A percentile compares a stretch with the other conserved stretches of the same genome.
phyloP scores from a whole-genome alignment of 2,888 invertebrate genomes.

The Spodoptera littoralis region DNA sequence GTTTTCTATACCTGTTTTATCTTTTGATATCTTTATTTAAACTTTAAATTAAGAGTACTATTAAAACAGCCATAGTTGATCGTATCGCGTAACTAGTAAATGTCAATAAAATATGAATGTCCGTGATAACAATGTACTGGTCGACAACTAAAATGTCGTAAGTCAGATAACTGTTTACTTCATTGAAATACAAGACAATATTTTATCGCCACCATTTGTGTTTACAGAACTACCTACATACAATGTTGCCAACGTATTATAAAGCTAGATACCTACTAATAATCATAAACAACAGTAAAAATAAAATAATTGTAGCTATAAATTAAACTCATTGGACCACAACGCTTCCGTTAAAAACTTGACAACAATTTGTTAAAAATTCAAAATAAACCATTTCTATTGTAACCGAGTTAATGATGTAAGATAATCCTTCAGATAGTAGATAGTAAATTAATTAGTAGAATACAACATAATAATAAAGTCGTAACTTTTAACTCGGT shows the following conservation, averaged over 20 bases:
- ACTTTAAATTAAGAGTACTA: constrained; percentile 34
- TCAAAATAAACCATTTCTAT: constrained; percentile 21
- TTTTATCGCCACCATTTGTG: constrained; percentile 1
- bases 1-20: constrained; percentile 24
- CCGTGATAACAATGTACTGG: too few species aligned
- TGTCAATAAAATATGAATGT: not conserved
- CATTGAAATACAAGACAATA: too few species aligned
- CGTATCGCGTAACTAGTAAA: not conserved
- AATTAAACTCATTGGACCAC: constrained; percentile 28
- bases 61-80: constrained; percentile 13
- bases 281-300: constrained; percentile 4
- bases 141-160: too few species aligned
- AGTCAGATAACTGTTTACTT: too few species aligned
- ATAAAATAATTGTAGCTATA: constrained; percentile 8
- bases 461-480: constrained; percentile 41
- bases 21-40: constrained; percentile 34
- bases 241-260: constrained; percentile 2
- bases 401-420: constrained; percentile 26
- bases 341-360: constrained; percentile 20
- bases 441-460: constrained; percentile 40
- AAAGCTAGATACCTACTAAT: not conserved
- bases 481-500: constrained; percentile 37
- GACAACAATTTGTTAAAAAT: constrained; percentile 41
- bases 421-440: constrained; percentile 31
- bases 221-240: constrained; percentile 15